Evolutionary conservation across 2,113 vertebrate species (phyloP), one percentile per base, ranked within the genome.

Genomic region (Artemisiospiza belli): DNA sequence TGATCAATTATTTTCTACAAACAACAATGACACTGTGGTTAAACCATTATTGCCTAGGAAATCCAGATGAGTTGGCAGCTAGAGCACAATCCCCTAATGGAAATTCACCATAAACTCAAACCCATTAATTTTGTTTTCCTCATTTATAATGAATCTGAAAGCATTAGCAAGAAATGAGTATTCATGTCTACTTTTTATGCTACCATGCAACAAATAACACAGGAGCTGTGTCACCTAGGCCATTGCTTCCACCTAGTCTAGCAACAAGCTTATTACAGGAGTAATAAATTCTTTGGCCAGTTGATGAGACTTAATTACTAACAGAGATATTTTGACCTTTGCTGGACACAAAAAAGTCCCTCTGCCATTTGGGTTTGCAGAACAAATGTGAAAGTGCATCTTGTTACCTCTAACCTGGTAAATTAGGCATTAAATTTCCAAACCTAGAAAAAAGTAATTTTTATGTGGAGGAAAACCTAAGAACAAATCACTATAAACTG

Each of bases 1-100:
- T 91, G 94, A 92, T 94, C 73, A 90, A 89, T 94, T 91, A 51
- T 89, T 83, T 97, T 87, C 24, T 47, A 54, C 30, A 73, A 94
- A 43, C n/a, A 92, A 23, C 33, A 70, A 55, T 27, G 62, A 46
- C 39, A n/a, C 12, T 59, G 57, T 72, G n/a, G 66, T 95, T 84
- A 78, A 95, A 91, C n/a, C 78, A 63, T 95, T 94, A 37, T 57
- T 78, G 83, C 51, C 15, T 82, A 76, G 57, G 49, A 96, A 96
- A 93, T 93, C 51, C 66, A 88, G 83, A 77, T 94, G 51, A 89
- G 41, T 35, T 94, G 63, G 75, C 83, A 95, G 62, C 41, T 88
- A 87, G 51, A 82, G 70, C 30, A 81, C 22, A 82, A 62, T 37
- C 21, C 33, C 7, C 18, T 86, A 86, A 87, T 80, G 51, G 75